These are phyloP conservation scores for Lasioglossum malachurum DNA, from an alignment of 2,888 invertebrate genomes.

Conservation along the genomic window DNA sequence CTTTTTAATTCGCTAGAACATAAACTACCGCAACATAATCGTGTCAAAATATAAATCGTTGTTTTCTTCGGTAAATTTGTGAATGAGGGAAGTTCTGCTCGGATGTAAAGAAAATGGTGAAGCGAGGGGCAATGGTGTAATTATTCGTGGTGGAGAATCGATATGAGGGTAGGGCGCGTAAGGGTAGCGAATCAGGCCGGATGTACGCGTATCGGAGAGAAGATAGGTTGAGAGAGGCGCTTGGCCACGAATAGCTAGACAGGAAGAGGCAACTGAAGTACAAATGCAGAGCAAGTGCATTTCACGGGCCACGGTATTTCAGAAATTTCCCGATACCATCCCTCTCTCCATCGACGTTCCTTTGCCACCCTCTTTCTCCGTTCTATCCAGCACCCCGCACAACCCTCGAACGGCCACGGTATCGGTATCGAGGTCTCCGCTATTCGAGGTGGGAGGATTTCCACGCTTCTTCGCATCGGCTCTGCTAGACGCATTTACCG, in stretches of 20 bases:
- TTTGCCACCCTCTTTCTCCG: conserved; percentile 60
- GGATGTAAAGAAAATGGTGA: not conserved
- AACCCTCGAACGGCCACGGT: not conserved
- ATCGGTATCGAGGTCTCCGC: conserved; percentile 24
- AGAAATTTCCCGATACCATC: conserved; percentile 72
- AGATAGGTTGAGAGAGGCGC: not conserved
- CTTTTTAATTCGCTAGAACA: not conserved
- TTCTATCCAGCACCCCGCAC: conserved; percentile 35
- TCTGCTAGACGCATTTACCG: conserved; percentile 48
- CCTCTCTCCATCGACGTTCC: conserved; percentile 62
- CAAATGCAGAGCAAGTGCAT: conserved; percentile 74
- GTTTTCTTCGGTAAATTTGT: not conserved
- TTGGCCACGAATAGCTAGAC: conserved; percentile 29
- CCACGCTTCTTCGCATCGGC: conserved; percentile 44
- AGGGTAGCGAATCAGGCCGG: not conserved
- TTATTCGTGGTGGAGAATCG: not conserved
- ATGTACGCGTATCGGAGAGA: not conserved
- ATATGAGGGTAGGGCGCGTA: not conserved
- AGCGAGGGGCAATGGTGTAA: not conserved
- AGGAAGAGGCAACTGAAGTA: conserved; percentile 59
- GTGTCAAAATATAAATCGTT: not conserved
- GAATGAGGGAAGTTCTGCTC: not conserved
- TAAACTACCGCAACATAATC: not conserved
- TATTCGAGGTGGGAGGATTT: conserved; percentile 57
- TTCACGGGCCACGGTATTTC: conserved; percentile 73